phyloP scores from a whole-genome alignment of 2,797 vertebrate species.

The Apogon hyalosoma region DNA sequence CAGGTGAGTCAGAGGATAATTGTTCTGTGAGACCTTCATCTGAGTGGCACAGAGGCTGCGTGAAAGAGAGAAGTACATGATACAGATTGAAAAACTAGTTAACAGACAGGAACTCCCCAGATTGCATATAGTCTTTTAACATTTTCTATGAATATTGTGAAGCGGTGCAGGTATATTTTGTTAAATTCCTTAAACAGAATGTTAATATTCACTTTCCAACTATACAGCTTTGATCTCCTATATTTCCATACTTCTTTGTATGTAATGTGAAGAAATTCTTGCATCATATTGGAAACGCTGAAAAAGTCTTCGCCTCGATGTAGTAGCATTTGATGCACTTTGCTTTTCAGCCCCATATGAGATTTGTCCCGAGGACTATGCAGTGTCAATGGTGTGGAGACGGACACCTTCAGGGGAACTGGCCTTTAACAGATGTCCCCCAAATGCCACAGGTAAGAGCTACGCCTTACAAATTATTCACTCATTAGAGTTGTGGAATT shows the following conservation, averaged over 20 bases:
- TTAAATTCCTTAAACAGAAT: constrained; percentile 6
- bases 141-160: no score
- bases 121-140: no score
- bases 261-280: constrained; percentile 58
- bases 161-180: no score
- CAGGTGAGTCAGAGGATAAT: constrained; percentile 85
- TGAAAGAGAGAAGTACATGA: constrained; percentile 18
- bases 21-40: constrained; percentile 1
- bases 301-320: constrained; percentile 35
- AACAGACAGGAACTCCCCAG: no score
- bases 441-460: constrained; percentile 93
- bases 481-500: not conserved
- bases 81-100: no score
- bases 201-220: constrained; percentile 12
- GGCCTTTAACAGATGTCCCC: constrained; percentile 96
- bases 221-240: constrained; percentile 50
- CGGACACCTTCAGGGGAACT: constrained; percentile 96
- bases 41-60: constrained; percentile 29
- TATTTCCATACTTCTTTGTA: constrained; percentile 39
- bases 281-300: constrained; percentile 59
- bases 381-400: constrained; percentile 98
- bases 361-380: constrained; percentile 98
- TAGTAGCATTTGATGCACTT: constrained; percentile 32
- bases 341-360: constrained; percentile 93
- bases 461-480: not conserved